phyloP scores from a whole-genome alignment of 2,888 invertebrate genomes.

The Sminthurides aquaticus region DNA sequence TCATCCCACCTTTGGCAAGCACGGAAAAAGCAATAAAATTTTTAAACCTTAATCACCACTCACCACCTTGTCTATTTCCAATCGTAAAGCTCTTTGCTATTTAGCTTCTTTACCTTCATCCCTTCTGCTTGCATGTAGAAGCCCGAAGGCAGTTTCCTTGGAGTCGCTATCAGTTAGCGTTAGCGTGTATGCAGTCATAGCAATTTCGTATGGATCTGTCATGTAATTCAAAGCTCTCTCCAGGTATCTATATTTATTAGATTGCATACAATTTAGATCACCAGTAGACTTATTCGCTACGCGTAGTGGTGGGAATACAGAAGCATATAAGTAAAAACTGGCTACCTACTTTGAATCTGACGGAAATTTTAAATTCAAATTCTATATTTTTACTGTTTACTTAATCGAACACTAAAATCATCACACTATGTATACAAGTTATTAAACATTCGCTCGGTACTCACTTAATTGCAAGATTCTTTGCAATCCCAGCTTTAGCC shows the following conservation, averaged over 20 bases:
- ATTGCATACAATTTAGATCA: too few species aligned
- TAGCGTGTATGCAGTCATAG: slow-evolving; percentile 52
- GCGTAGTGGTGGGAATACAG: too few species aligned
- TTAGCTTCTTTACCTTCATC: slow-evolving; percentile 44
- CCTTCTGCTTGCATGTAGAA: slow-evolving; percentile 44
- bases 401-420: too few species aligned
- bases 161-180: slow-evolving; percentile 47
- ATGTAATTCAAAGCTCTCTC: slow-evolving; percentile 46
- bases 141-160: slow-evolving; percentile 46
- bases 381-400: too few species aligned
- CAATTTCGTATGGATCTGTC: slow-evolving; percentile 50
- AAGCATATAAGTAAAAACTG: too few species aligned
- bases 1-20: slow-evolving; percentile 45
- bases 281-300: too few species aligned
- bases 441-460: too few species aligned
- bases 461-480: slow-evolving; percentile 44
- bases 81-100: neutral
- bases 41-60: neutral
- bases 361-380: neutral
- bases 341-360: too few species aligned
- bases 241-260: slow-evolving; percentile 45
- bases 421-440: too few species aligned
- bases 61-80: neutral
- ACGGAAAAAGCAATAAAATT: neutral
- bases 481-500: slow-evolving; percentile 45